Conservation (phyloP, 2,888 invertebrate genomes). For the Coelopa pilipes region DNA sequence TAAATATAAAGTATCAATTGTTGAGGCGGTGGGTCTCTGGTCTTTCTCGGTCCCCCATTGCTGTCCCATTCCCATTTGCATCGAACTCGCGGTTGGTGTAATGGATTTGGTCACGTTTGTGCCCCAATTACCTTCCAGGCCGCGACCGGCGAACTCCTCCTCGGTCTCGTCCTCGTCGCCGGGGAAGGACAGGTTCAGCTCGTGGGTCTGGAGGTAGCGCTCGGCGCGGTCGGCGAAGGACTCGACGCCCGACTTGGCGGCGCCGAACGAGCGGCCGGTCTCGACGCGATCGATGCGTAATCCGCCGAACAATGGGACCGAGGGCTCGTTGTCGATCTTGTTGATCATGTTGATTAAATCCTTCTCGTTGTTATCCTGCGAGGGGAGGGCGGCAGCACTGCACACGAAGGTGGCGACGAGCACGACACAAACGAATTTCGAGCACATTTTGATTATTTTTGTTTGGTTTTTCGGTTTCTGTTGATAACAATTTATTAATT, state of each 20-base stretch:
- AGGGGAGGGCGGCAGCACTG: slow-evolving; percentile 59
- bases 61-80: too few species aligned
- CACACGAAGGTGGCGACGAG: slow-evolving; percentile 61
- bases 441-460: slow-evolving; percentile 56
- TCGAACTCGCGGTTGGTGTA: too few species aligned
- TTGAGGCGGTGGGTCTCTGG: too few species aligned
- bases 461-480: slow-evolving; percentile 35
- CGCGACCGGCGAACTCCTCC: slow-evolving; percentile 61
- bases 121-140: slow-evolving; percentile 59
- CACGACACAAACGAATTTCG: slow-evolving; percentile 63
- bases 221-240: slow-evolving; percentile 68
- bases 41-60: too few species aligned
- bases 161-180: slow-evolving; percentile 60
- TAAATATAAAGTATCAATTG: too few species aligned
- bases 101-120: too few species aligned
- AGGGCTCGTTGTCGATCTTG: slow-evolving; percentile 65
- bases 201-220: slow-evolving; percentile 68
- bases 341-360: slow-evolving; percentile 68
- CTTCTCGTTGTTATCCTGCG: slow-evolving; percentile 65
- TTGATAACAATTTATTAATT: slow-evolving; percentile 38
- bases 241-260: slow-evolving; percentile 55
- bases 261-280: slow-evolving; percentile 59
- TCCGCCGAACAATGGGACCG: slow-evolving; percentile 67
- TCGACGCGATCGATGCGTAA: slow-evolving; percentile 65
- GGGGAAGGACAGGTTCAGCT: slow-evolving; percentile 67